These are phyloP conservation scores for Drosophila falleni DNA, from an alignment of 2,888 invertebrate species.

Conservation along the genomic window DNA sequence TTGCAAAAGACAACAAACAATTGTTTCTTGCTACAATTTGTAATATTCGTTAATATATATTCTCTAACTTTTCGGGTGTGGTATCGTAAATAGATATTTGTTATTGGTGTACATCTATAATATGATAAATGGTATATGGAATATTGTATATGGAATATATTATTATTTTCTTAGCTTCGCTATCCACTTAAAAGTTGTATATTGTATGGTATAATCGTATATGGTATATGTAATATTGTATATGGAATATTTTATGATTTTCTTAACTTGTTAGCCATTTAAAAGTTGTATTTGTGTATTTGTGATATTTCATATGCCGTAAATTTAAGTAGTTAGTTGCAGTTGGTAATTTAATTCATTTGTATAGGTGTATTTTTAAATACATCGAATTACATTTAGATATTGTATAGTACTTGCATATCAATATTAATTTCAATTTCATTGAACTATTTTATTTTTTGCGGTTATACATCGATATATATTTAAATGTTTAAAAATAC, in stretches of 20 bases:
- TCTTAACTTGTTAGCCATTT: conserved; percentile 2
- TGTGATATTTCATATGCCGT: not conserved
- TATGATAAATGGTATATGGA: not conserved
- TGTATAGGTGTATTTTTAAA: not conserved
- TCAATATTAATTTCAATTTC: conserved; percentile 10
- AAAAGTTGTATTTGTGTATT: conserved; percentile 12
- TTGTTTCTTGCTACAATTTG: not conserved
- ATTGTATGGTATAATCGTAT: not conserved
- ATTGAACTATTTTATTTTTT: conserved; percentile 7
- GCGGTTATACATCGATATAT: conserved; percentile 10
- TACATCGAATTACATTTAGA: conserved; percentile 9
- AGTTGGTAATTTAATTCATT: not conserved
- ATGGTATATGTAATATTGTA: not conserved
- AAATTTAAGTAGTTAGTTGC: not conserved
- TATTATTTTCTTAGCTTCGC: not conserved
- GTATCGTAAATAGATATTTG: not conserved
- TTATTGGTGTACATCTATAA: not conserved
- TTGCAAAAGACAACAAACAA: conserved; percentile 1
- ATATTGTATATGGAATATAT: not conserved
- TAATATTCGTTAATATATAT: not conserved
- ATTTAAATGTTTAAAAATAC: conserved; percentile 6
- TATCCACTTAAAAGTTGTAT: conserved; percentile 5
- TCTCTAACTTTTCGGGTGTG: conserved; percentile 2
- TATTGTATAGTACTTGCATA: conserved; percentile 14
- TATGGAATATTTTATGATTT: not conserved